Conservation (phyloP, 2,113 vertebrate genomes). For the Carassius auratus region DNA sequence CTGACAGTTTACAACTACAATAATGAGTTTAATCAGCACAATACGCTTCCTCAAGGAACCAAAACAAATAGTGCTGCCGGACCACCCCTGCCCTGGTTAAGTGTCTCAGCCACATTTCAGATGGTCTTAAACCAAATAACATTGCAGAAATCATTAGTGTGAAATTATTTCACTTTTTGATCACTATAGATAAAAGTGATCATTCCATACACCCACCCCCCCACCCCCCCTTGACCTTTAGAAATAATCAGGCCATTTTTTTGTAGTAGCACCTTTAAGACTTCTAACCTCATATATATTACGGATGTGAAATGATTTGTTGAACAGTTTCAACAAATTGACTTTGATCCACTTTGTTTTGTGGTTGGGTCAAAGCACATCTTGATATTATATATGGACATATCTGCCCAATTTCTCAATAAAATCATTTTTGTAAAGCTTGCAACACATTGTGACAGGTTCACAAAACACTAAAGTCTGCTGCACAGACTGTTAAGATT, state of each 20-base stretch:
- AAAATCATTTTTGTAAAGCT: not conserved
- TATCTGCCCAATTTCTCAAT: not conserved
- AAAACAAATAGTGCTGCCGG: slow-evolving; percentile 46
- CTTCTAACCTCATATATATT: not conserved
- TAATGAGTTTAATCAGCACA: slow-evolving; percentile 60
- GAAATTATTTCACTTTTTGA: not conserved
- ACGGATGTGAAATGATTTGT: not conserved
- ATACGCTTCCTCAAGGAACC: slow-evolving; percentile 43
- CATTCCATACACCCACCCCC: not conserved
- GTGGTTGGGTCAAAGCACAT: not conserved
- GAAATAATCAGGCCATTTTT: not conserved
- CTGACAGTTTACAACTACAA: slow-evolving; percentile 59
- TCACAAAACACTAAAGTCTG: not conserved
- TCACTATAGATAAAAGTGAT: not conserved
- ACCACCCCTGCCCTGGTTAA: slow-evolving; percentile 40
- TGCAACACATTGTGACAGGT: not conserved
- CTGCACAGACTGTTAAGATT: not conserved
- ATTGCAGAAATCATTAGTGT: not conserved
- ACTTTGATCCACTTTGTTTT: not conserved
- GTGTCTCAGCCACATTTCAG: not conserved
- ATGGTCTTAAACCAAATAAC: not conserved
- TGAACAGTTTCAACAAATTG: not conserved
- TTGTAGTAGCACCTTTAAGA: not conserved
- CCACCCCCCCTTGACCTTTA: not conserved
- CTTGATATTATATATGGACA: not conserved